Conservation (phyloP, 1,140 invertebrate species). For the Conopomorpha cramerella region DNA sequence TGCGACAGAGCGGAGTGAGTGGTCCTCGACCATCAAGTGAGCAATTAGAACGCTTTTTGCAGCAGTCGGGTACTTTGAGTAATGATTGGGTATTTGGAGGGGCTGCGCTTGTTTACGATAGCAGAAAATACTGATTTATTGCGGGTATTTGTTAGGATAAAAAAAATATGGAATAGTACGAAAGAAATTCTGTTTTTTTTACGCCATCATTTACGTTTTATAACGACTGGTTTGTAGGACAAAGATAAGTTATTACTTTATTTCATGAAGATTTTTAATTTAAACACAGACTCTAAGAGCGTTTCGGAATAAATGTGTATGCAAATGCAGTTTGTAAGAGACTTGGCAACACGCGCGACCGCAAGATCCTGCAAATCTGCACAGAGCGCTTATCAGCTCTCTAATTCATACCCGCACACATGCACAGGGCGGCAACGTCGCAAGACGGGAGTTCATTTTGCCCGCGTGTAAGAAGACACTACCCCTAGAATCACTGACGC, state of each 20-base stretch:
- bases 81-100: conserved; percentile 33
- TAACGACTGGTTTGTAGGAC: too few relatives aligned
- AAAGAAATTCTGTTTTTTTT: too few relatives aligned
- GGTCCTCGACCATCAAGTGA: conserved; percentile 49
- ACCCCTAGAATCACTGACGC: conserved; percentile 33
- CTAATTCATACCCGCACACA: conserved; percentile 47
- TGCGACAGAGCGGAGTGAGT: conserved; percentile 33
- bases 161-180: too few relatives aligned
- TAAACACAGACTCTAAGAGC: too few relatives aligned
- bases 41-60: conserved; percentile 54
- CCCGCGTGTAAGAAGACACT: conserved; percentile 36
- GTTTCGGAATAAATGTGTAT: too few relatives aligned
- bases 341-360: conserved; percentile 38
- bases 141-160: conserved; percentile 13
- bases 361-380: conserved; percentile 44
- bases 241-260: too few relatives aligned
- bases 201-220: conserved; percentile 12
- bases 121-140: conserved; percentile 46
- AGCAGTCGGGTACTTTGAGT: conserved; percentile 48
- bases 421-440: neutral
- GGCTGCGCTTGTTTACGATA: conserved; percentile 35
- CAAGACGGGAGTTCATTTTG: conserved; percentile 29
- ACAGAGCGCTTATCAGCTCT: conserved; percentile 44
- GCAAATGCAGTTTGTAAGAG: conserved; percentile 32
- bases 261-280: too few relatives aligned